Evolutionary conservation across 92 coral and sea anemone species (phyloP).

Genomic region (Parazoanthus darwini): DNA sequence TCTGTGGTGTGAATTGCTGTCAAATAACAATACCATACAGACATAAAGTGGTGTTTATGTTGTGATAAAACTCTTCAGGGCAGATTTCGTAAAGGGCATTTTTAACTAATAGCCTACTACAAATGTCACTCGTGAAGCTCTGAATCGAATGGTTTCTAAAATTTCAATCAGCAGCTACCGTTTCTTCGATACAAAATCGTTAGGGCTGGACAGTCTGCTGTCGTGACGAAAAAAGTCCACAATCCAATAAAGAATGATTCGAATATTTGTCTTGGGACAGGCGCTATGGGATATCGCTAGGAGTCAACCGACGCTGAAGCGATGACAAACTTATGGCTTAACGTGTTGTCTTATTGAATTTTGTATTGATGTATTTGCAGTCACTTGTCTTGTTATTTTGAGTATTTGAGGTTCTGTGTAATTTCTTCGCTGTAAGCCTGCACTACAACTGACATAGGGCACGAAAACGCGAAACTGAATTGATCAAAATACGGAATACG

Average conservation of each 20-base stretch:
- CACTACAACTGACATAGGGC: background rate
- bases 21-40: background rate
- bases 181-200: background rate
- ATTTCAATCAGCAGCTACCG: background rate
- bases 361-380: conserved; percentile 18
- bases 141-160: background rate
- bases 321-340: conserved; percentile 29
- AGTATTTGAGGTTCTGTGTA: background rate
- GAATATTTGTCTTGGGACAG: conserved; percentile 18
- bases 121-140: background rate
- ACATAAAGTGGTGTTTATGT: conserved; percentile 24
- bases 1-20: conserved; percentile 2
- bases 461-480: background rate
- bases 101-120: background rate
- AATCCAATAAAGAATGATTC: conserved; percentile 1
- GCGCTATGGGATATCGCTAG: conserved; percentile 15
- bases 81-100: background rate
- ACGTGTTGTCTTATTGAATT: background rate
- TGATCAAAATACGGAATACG: too few species aligned
- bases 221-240: background rate
- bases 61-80: conserved; percentile 24
- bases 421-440: background rate
- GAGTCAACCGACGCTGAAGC: background rate
- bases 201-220: background rate
- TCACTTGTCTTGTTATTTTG: background rate